A percentile compares a stretch with the other conserved stretches of the same genome.
Conservation (phyloP, 2,797 vertebrate species). For the Mallotus villosus region DNA sequence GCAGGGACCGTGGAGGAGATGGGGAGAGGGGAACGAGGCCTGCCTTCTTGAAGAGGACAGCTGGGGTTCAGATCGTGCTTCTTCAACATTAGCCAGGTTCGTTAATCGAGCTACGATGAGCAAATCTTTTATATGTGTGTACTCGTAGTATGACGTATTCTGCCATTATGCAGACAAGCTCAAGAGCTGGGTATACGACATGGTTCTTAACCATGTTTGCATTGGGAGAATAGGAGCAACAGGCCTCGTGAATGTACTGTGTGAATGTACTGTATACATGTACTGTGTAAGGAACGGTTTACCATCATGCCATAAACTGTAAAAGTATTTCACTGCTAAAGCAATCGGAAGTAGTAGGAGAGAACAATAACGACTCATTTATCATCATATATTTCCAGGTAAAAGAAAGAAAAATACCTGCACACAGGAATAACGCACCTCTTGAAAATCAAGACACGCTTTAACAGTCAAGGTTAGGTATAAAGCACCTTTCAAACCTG, state of each 20-base stretch:
- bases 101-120: slow-evolving; percentile 51
- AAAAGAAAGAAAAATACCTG: slow-evolving; percentile 13
- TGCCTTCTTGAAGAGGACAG: slow-evolving; percentile 47
- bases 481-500: too few relatives aligned
- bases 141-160: neutral
- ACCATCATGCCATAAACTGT: too few relatives aligned
- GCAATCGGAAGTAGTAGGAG: too few relatives aligned
- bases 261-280: neutral
- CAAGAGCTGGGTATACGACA: neutral
- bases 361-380: neutral
- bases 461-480: too few relatives aligned
- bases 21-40: slow-evolving; percentile 36
- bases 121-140: slow-evolving; percentile 55
- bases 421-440: too few relatives aligned
- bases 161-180: neutral
- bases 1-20: slow-evolving; percentile 16
- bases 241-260: neutral
- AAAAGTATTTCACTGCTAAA: too few relatives aligned
- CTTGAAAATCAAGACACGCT: too few relatives aligned
- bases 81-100: slow-evolving; percentile 52
- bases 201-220: neutral
- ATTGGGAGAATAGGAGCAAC: neutral
- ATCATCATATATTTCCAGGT: neutral
- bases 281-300: too few relatives aligned
- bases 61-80: slow-evolving; percentile 35